Evolutionary conservation across 1,140 invertebrate species (phyloP).

Genomic region (Oryzaephilus surinamensis): DNA sequence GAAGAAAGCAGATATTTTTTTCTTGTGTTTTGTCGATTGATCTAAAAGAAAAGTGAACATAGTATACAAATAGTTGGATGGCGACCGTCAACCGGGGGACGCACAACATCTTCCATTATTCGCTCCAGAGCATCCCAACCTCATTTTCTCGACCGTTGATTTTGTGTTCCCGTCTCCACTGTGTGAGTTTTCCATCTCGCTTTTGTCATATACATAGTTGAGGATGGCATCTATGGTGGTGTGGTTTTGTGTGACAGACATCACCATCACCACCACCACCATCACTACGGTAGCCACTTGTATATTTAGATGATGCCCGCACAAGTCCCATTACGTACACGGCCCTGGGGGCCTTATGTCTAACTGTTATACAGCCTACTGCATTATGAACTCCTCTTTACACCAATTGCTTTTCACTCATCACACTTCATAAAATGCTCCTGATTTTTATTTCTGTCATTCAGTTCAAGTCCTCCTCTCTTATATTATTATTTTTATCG

Average conservation of each 20-base stretch:
- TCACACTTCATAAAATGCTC: constrained; percentile 11
- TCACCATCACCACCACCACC: too few species aligned
- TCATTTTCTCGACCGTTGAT: constrained; percentile 42
- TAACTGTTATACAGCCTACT: constrained; percentile 19
- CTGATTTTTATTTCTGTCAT: too few species aligned
- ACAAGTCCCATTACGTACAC: constrained; percentile 14
- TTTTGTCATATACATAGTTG: constrained; percentile 21
- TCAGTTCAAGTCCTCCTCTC: too few species aligned
- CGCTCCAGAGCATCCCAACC: constrained; percentile 38
- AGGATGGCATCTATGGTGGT: too few species aligned
- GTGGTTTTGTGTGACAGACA: constrained; percentile 12
- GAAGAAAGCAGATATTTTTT: too few species aligned
- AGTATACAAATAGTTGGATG: constrained; percentile 19
- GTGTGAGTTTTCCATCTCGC: constrained; percentile 14
- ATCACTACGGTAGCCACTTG: constrained; percentile 22
- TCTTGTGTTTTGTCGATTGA: constrained; percentile 15
- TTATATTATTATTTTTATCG: too few species aligned
- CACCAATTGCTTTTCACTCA: constrained; percentile 20
- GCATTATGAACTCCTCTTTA: constrained; percentile 20
- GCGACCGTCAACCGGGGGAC: constrained; percentile 23
- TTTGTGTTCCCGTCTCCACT: constrained; percentile 31
- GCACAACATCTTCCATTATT: constrained; percentile 36
- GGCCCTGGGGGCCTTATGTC: constrained; percentile 10
- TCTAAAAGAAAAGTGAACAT: constrained; percentile 18
- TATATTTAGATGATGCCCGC: constrained; percentile 21